Evolutionary conservation across 2,113 vertebrate genomes (phyloP).

Genomic region (Danionella cerebrum): DNA sequence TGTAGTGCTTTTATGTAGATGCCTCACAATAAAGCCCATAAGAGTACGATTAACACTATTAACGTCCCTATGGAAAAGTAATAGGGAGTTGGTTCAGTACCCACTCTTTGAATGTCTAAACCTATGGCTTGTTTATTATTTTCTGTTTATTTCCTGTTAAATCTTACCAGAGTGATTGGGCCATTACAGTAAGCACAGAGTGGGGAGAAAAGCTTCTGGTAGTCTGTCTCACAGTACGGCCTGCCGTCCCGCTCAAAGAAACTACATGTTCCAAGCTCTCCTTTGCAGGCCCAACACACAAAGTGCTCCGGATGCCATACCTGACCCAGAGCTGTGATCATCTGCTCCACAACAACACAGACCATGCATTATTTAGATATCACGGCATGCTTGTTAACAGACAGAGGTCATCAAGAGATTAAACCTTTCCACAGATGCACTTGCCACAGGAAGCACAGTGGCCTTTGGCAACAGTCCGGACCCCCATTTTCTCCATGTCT

Average conservation of each 20-base stretch:
- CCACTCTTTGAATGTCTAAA: no score
- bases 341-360: constrained; percentile 45
- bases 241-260: constrained; percentile 76
- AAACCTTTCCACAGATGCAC: constrained; percentile 78
- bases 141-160: no score
- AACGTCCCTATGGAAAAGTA: no score
- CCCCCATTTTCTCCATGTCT: constrained; percentile 81
- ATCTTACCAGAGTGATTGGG: constrained; percentile 67
- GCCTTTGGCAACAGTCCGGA: constrained; percentile 67
- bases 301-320: constrained; percentile 89
- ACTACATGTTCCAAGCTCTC: constrained; percentile 63
- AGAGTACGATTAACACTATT: no score
- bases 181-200: constrained; percentile 79
- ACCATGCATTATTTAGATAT: no score
- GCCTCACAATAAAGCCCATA: no score
- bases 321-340: constrained; percentile 76
- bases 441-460: constrained; percentile 76
- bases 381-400: no score
- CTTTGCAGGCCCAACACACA: constrained; percentile 65
- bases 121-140: no score
- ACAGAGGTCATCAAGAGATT: no score
- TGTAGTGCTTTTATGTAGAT: no score
- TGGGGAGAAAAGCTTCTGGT: constrained; percentile 74
- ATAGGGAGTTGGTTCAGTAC: no score
- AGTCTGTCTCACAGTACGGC: constrained; percentile 78